phyloP scores from a whole-genome alignment of 2,888 invertebrate species.

The Lycocerus yunnanus region DNA sequence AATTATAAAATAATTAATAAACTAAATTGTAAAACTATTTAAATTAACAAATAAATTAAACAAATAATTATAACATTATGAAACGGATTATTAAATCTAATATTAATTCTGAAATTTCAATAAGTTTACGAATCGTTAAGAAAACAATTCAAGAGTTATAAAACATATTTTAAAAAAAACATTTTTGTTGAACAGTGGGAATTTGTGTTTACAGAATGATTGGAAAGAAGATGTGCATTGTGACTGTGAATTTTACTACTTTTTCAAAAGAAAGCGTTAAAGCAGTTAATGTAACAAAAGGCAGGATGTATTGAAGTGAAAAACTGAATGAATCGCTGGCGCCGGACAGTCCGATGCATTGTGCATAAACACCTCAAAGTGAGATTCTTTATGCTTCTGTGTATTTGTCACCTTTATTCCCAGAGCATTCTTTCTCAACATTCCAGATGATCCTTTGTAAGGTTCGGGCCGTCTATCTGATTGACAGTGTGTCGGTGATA shows the following conservation, averaged over 20 bases:
- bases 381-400: slow-evolving; percentile 34
- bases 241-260: slow-evolving; percentile 30
- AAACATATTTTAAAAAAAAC: too few species aligned
- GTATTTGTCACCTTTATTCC: slow-evolving; percentile 36
- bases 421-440: slow-evolving; percentile 27
- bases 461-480: slow-evolving; percentile 29
- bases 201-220: background rate
- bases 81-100: too few species aligned
- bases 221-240: slow-evolving; percentile 8
- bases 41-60: too few species aligned
- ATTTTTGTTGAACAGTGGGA: background rate
- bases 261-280: slow-evolving; percentile 28
- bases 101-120: background rate
- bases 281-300: slow-evolving; percentile 33
- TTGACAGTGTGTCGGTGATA: slow-evolving; percentile 33
- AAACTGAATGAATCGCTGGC: slow-evolving; percentile 37
- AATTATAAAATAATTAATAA: too few species aligned
- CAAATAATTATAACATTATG: too few species aligned
- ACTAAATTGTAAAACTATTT: too few species aligned
- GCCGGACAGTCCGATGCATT: slow-evolving; percentile 38
- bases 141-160: too few species aligned
- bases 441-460: slow-evolving; percentile 31
- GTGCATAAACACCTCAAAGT: slow-evolving; percentile 35
- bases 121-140: background rate
- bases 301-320: slow-evolving; percentile 35